Conservation (phyloP, 2,113 vertebrate genomes). For the Petrocephalus zakoni region DNA sequence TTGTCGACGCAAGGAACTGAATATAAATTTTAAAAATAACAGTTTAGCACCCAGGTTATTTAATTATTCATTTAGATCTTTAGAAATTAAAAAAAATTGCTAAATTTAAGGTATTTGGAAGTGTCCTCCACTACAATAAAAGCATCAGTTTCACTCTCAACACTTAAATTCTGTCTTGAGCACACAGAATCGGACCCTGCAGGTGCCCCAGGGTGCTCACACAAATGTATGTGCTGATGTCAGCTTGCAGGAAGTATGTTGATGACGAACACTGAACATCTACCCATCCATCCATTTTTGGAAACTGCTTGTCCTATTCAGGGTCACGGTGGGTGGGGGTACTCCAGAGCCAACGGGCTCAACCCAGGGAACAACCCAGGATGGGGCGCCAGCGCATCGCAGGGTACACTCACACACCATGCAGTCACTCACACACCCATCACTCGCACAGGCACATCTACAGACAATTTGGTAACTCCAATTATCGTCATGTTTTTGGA, state of each 20-base stretch:
- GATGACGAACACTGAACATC: neutral
- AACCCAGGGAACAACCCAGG: too few relatives aligned
- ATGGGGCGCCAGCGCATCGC: too few relatives aligned
- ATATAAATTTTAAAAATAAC: neutral
- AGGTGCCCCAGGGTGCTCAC: neutral
- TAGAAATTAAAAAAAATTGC: neutral
- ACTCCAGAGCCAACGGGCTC: too few relatives aligned
- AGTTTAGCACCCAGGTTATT: neutral
- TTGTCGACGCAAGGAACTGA: neutral
- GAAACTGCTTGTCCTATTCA: too few relatives aligned
- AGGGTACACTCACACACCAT: too few relatives aligned
- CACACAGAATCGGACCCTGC: neutral
- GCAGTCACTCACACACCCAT: too few relatives aligned
- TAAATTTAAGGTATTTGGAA: neutral
- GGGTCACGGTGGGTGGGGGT: too few relatives aligned
- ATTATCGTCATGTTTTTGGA: too few relatives aligned
- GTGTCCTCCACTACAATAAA: neutral
- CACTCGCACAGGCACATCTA: too few relatives aligned
- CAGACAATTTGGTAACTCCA: too few relatives aligned
- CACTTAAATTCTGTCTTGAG: neutral
- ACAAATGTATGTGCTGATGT: neutral
- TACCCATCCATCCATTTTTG: too few relatives aligned
- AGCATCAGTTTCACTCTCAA: neutral
- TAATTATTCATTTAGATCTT: neutral
- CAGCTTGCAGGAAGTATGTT: neutral